phyloP scores from a whole-genome alignment of 2,888 invertebrate species.

The Aleiodes testaceus region DNA sequence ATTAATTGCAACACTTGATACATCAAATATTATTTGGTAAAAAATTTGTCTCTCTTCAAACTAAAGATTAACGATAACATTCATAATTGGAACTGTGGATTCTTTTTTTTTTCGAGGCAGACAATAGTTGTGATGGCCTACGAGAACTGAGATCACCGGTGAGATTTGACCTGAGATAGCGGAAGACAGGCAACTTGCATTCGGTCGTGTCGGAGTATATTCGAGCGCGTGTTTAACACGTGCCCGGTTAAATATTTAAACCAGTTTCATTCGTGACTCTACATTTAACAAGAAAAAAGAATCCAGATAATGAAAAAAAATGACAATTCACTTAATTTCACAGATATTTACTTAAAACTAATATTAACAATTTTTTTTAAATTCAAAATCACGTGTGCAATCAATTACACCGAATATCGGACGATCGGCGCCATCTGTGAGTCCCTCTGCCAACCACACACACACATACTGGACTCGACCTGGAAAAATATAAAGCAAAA shows the following conservation, averaged over 20 bases:
- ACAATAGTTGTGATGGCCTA: conserved; percentile 40
- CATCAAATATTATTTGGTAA: background rate
- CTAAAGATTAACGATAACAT: background rate
- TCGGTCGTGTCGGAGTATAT: conserved; percentile 59
- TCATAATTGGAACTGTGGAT: conserved; percentile 33
- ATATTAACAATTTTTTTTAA: no score
- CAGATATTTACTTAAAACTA: no score
- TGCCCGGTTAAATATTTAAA: conserved; percentile 63
- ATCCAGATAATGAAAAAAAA: conserved; percentile 13
- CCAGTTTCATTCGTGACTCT: conserved; percentile 56
- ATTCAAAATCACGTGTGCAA: no score
- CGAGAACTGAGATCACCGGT: conserved; percentile 60
- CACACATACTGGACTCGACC: conserved; percentile 16
- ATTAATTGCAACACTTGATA: background rate
- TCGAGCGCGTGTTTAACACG: conserved; percentile 64
- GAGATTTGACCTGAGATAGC: conserved; percentile 66
- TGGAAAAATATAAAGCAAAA: background rate
- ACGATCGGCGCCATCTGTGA: conserved; percentile 55
- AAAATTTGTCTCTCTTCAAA: background rate
- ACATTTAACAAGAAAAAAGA: conserved; percentile 25
- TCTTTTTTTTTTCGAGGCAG: conserved; percentile 34
- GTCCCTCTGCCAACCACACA: conserved; percentile 40
- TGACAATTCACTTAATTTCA: no score
- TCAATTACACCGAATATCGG: conserved; percentile 41
- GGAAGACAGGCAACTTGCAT: conserved; percentile 57